These are phyloP conservation scores for Poliocrania exsul DNA, from an alignment of 2,797 vertebrate species.

Conservation along the genomic window DNA sequence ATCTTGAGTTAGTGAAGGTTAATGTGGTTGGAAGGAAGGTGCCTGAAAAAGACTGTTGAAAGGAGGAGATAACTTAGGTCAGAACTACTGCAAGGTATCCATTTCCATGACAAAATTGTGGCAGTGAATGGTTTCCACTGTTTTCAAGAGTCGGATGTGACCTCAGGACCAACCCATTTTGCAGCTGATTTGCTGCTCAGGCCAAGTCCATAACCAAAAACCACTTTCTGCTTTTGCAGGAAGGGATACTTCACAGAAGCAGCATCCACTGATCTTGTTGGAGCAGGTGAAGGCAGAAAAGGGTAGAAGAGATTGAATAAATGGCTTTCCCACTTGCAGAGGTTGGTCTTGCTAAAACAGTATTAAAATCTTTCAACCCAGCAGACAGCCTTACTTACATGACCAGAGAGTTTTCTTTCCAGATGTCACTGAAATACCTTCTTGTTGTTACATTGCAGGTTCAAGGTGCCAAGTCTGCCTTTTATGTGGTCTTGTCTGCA, in stretches of 20 bases:
- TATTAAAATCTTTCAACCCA: neutral
- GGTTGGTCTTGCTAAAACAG: neutral
- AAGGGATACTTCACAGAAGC: neutral
- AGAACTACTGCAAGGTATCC: neutral
- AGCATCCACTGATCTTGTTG: neutral
- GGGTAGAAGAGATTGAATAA: neutral
- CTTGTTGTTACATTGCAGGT: neutral
- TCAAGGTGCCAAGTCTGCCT: neutral
- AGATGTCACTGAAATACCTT: neutral
- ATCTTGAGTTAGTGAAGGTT: neutral
- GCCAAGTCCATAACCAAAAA: neutral
- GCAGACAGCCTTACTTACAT: neutral
- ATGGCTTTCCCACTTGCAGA: neutral
- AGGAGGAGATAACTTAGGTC: neutral
- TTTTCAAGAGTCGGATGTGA: neutral
- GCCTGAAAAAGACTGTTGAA: neutral
- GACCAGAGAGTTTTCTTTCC: neutral
- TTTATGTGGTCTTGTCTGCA: neutral
- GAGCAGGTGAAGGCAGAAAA: neutral
- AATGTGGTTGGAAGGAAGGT: neutral
- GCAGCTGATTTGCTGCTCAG: neutral
- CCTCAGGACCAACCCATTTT: neutral
- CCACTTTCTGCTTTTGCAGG: neutral
- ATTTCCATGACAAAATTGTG: neutral
- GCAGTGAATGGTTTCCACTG: neutral